Conservation (phyloP, 2,113 vertebrate genomes). For the Echinops telfairi region DNA sequence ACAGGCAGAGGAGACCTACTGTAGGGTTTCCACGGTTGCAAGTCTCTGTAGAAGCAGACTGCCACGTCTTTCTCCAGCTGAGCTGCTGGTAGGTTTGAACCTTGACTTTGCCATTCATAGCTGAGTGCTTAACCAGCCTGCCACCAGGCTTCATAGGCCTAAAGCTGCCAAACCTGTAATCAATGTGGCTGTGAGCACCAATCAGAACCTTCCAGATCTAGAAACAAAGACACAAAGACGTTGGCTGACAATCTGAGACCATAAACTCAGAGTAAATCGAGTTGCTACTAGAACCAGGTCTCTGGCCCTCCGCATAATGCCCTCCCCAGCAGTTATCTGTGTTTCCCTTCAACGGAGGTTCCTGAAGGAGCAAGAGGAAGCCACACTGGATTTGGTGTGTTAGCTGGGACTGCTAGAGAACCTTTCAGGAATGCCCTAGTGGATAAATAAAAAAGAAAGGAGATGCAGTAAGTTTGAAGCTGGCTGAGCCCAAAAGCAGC, state of each 20-base stretch:
- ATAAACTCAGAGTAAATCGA: neutral
- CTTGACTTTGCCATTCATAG: no score
- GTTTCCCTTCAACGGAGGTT: constrained; percentile 22
- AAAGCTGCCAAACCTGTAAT: neutral
- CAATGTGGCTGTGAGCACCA: neutral
- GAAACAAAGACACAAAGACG: constrained; percentile 20
- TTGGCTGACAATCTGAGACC: neutral
- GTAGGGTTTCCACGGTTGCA: neutral
- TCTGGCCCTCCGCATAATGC: neutral
- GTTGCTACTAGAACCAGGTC: neutral
- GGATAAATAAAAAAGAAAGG: neutral
- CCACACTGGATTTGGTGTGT: neutral
- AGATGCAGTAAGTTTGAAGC: neutral
- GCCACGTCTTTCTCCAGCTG: neutral
- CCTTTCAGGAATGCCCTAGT: constrained; percentile 3
- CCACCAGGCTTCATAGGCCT: neutral
- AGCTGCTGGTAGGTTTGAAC: neutral
- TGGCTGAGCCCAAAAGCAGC: constrained; percentile 22
- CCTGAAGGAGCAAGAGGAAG: constrained; percentile 4
- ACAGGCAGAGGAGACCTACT: neutral
- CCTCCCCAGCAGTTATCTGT: neutral
- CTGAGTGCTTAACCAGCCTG: neutral
- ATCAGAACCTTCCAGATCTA: constrained; percentile 5
- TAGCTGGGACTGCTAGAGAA: neutral
- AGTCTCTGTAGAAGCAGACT: neutral